These are phyloP conservation scores for Nasua narica DNA, from an alignment of 2,797 vertebrate genomes.

Conservation along the genomic window DNA sequence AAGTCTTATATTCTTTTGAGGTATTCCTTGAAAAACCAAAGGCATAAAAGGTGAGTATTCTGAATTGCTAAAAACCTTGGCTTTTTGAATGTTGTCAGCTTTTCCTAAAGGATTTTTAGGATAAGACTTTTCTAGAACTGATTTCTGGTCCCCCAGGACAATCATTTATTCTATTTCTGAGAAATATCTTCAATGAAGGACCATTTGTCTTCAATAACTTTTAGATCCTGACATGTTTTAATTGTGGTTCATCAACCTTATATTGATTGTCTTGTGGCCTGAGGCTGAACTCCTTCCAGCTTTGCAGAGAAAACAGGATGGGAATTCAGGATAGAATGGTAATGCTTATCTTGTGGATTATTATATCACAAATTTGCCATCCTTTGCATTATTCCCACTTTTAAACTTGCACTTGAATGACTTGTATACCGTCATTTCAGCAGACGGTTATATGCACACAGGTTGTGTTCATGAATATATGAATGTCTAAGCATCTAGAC, in stretches of 20 bases:
- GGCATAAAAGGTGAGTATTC: neutral
- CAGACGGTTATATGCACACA: neutral
- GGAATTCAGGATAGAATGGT: neutral
- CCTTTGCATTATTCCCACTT: constrained; percentile 18
- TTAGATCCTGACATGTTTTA: constrained; percentile 39
- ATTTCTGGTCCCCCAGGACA: neutral
- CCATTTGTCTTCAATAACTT: constrained; percentile 34
- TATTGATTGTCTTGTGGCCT: neutral
- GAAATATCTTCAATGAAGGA: neutral
- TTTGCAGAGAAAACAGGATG: neutral
- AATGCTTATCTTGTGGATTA: neutral
- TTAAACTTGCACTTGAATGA: constrained; percentile 24
- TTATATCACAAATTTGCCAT: neutral
- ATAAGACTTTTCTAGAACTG: neutral
- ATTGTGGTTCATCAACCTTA: constrained; percentile 20
- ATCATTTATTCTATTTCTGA: neutral
- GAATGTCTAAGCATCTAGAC: constrained; percentile 13
- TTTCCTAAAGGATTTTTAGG: neutral
- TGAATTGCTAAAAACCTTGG: neutral
- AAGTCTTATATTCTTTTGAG: constrained; percentile 11
- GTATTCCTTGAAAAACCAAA: constrained; percentile 17
- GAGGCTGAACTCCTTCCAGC: neutral
- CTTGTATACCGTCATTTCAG: neutral
- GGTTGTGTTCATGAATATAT: constrained; percentile 30
- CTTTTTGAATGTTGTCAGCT: neutral